Evolutionary conservation across 2,888 invertebrate species (phyloP).

Genomic region (Macrophya annulata): DNA sequence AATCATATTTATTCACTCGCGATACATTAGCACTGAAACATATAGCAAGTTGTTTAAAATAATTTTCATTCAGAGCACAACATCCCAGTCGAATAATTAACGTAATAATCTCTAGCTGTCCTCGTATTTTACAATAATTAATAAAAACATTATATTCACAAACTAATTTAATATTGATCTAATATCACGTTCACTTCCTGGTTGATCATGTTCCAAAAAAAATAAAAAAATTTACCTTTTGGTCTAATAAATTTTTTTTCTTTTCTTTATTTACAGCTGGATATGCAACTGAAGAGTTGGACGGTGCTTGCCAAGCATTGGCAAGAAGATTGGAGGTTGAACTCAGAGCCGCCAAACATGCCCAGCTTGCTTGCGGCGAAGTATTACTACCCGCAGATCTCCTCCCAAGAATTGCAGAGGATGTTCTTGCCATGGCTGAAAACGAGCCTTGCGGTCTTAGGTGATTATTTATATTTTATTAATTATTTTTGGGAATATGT

Average conservation of each 20-base stretch:
- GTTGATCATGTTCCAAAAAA: neutral
- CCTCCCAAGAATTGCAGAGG: conserved; percentile 88
- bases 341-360: conserved; percentile 90
- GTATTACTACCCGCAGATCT: conserved; percentile 93
- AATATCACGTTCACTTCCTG: neutral
- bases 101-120: neutral
- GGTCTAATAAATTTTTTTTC: neutral
- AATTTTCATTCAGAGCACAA: neutral
- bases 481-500: conserved; percentile 16
- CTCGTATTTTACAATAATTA: conserved; percentile 5
- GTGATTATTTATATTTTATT: conserved; percentile 63
- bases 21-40: neutral
- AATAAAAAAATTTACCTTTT: neutral
- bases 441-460: conserved; percentile 94
- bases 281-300: conserved; percentile 79
- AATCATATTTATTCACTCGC: neutral
- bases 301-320: conserved; percentile 85
- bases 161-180: neutral
- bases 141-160: neutral
- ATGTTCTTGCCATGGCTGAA: conserved; percentile 91
- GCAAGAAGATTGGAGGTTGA: conserved; percentile 90
- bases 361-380: conserved; percentile 91
- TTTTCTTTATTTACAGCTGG: conserved; percentile 75
- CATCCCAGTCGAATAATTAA: neutral
- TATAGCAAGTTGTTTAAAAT: neutral